phyloP scores from a whole-genome alignment of 2,888 invertebrate species.

The Tachina grossa region DNA sequence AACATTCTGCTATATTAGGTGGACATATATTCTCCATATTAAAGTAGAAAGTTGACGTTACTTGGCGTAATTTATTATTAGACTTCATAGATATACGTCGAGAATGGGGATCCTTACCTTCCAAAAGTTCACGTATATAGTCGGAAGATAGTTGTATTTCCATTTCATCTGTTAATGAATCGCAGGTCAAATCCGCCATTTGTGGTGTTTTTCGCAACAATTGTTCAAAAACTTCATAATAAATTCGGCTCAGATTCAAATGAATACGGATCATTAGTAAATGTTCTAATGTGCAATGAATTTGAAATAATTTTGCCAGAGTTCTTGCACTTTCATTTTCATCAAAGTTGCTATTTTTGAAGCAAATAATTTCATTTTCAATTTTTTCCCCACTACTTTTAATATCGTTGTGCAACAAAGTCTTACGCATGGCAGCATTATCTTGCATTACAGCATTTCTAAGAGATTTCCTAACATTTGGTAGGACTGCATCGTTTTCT shows the following conservation, averaged over 20 bases:
- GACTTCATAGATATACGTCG: conserved; percentile 79
- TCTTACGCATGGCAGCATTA: conserved; percentile 76
- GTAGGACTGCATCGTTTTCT: conserved; percentile 69
- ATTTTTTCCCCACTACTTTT: conserved; percentile 69
- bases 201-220: conserved; percentile 77
- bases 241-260: conserved; percentile 80
- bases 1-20: conserved; percentile 76
- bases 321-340: conserved; percentile 75
- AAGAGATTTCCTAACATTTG: conserved; percentile 81
- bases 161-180: conserved; percentile 77
- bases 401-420: conserved; percentile 77
- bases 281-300: conserved; percentile 81
- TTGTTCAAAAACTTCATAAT: conserved; percentile 78
- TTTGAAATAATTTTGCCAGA: conserved; percentile 80
- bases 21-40: conserved; percentile 81
- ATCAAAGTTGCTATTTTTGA: conserved; percentile 81
- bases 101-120: conserved; percentile 79
- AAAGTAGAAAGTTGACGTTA: conserved; percentile 79
- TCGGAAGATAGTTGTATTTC: conserved; percentile 79
- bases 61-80: conserved; percentile 77
- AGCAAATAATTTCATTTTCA: conserved; percentile 75
- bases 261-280: conserved; percentile 80
- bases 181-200: conserved; percentile 76
- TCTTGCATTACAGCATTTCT: conserved; percentile 78
- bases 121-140: conserved; percentile 78